Evolutionary conservation across 2,797 vertebrate species (phyloP).

Genomic region (Cynodonichthys magdalenae): DNA sequence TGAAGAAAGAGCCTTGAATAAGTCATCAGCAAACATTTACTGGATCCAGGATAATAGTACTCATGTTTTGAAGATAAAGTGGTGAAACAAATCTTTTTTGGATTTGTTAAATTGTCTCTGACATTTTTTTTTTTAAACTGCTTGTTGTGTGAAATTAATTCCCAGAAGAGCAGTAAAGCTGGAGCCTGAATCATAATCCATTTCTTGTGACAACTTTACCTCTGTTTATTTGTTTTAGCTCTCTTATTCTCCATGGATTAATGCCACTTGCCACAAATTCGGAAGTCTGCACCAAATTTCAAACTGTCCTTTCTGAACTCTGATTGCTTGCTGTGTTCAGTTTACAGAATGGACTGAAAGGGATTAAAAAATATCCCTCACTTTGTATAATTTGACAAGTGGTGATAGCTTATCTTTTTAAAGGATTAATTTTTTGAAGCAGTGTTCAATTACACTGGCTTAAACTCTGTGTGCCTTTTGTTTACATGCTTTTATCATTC

Average conservation of each 20-base stretch:
- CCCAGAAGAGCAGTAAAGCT: neutral
- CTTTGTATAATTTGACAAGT: no score
- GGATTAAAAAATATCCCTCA: no score
- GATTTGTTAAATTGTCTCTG: slow-evolving; percentile 3
- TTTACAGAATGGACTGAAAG: no score
- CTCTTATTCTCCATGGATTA: neutral
- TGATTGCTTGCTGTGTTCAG: neutral
- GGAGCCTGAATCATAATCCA: neutral
- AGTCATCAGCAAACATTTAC: neutral
- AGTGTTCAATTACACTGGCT: slow-evolving; percentile 27
- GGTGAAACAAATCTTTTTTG: neutral
- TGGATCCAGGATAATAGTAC: slow-evolving; percentile 13
- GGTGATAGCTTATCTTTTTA: slow-evolving; percentile 7
- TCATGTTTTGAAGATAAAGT: slow-evolving; percentile 2
- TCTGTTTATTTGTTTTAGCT: no score
- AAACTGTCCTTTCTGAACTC: neutral
- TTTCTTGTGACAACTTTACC: no score
- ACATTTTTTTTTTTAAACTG: neutral
- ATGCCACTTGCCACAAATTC: neutral
- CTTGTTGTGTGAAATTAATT: neutral
- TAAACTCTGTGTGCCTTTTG: neutral
- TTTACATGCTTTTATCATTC: neutral
- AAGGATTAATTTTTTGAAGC: slow-evolving; percentile 15
- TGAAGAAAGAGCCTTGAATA: neutral
- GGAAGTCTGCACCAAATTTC: neutral